Evolutionary conservation across 2,888 invertebrate species (phyloP), one percentile per base, ranked within the genome.

Genomic region (Volucella inanis): DNA sequence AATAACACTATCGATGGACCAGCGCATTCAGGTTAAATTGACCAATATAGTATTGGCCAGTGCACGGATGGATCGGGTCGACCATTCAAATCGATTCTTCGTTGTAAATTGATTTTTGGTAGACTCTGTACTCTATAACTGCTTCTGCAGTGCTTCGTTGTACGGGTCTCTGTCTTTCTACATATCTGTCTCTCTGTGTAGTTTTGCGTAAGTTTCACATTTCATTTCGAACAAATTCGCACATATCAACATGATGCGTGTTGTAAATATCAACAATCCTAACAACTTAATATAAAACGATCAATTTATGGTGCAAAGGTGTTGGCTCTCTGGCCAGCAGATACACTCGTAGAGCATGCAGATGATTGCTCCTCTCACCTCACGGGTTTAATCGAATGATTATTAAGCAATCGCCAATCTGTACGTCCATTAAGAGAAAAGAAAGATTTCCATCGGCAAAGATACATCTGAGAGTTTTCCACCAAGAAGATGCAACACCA

Each of bases 331-430:
- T 39, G 43, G 65, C 49, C 70, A 43, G 15, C 54, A 31, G 31
- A 6, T 31, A 31, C 1, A 31, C 31, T 31, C 31, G 31, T 31
- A 31, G 31, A 31, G 31, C 31, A 31, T 31, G 4, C 31, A 31
- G n/a, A 2, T 39, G 61, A 61, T 70, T 49, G 62, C 62, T 62
- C 41, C 64, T 62, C 57, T 64, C 79, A 65, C 74, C 75, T 71
- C 52, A 70, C 74, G 49, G 81, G 76, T 77, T n/a, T 85, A 85
- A 85, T 85, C 85, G 85, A 85, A 85, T 85, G 85, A 85, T 81
- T 85, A 85, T 77, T 85, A 85, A 85, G 85, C 85, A 85, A 85
- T 85, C 81, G 71, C 62, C 18, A 47, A 77, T 55, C 49, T 49
- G 49, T 50, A 22, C 18, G 61, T 64, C 76, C 85, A 85, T 85